Percentiles rank a stretch among this genome's conserved stretches.
phyloP scores from a whole-genome alignment of 2,888 invertebrate genomes.

The Drosophila kambysellisi region DNA sequence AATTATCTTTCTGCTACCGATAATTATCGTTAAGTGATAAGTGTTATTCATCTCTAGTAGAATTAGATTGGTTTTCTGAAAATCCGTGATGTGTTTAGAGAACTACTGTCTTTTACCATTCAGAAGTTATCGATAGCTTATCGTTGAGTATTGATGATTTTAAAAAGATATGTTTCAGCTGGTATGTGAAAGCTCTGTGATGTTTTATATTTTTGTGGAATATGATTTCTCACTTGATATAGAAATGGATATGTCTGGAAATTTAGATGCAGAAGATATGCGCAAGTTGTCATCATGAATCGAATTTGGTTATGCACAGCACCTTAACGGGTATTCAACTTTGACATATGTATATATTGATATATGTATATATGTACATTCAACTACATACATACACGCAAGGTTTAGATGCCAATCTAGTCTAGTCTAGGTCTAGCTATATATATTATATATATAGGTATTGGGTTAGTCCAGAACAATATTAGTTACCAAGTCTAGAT shows the following conservation, averaged over 20 bases:
- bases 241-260: constrained; percentile 52
- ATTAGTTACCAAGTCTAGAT: constrained; percentile 17
- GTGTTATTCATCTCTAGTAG: neutral
- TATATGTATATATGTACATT: constrained; percentile 26
- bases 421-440: constrained; percentile 13
- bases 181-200: constrained; percentile 10
- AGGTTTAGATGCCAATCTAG: constrained; percentile 20
- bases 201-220: neutral
- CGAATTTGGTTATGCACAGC: constrained; percentile 55
- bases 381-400: constrained; percentile 33
- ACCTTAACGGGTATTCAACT: constrained; percentile 49
- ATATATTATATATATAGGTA: constrained; percentile 7
- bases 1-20: neutral
- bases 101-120: neutral
- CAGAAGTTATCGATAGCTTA: constrained; percentile 12
- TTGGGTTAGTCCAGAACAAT: neutral
- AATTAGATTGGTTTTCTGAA: neutral
- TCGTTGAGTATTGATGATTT: constrained; percentile 3
- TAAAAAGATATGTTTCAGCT: constrained; percentile 10
- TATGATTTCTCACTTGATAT: constrained; percentile 27
- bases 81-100: neutral
- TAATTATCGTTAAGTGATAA: neutral
- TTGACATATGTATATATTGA: constrained; percentile 21
- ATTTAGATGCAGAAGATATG: constrained; percentile 24
- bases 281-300: constrained; percentile 13